Evolutionary conservation across 1,140 invertebrate genomes (phyloP).

Genomic region (Heliconius himera): DNA sequence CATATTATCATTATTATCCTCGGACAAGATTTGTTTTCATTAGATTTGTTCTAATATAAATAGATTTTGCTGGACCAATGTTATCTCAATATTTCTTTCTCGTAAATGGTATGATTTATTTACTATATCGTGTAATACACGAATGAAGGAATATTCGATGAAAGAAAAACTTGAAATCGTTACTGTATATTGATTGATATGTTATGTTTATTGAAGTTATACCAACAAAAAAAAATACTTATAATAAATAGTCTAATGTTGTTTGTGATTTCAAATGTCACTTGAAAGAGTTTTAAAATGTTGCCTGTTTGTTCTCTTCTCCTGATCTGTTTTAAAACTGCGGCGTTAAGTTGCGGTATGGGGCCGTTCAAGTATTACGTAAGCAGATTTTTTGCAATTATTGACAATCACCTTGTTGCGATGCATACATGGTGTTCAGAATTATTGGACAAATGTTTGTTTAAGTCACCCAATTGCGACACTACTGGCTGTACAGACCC

Average conservation of each 20-base stretch:
- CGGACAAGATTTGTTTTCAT: neutral
- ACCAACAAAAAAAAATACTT: too few relatives aligned
- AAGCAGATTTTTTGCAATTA: too few relatives aligned
- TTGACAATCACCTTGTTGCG: too few relatives aligned
- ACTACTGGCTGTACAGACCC: neutral
- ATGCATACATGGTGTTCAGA: neutral
- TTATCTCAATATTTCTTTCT: neutral
- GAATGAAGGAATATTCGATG: neutral
- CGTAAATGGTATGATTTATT: neutral
- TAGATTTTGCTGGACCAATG: neutral
- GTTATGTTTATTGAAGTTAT: too few relatives aligned
- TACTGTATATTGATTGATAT: too few relatives aligned
- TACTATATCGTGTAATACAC: neutral
- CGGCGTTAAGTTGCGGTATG: too few relatives aligned
- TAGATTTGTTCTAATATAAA: neutral
- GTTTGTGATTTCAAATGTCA: too few relatives aligned
- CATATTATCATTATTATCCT: neutral
- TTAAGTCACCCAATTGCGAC: slow-evolving; percentile 5
- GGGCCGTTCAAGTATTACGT: too few relatives aligned
- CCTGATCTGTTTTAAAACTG: too few relatives aligned
- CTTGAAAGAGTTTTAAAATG: too few relatives aligned
- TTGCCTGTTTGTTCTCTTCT: too few relatives aligned
- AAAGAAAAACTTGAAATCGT: neutral
- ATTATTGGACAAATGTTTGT: neutral
- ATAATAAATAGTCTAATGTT: too few relatives aligned